phyloP scores from a whole-genome alignment of 2,888 invertebrate genomes.

The Dysmachus trigonus region DNA sequence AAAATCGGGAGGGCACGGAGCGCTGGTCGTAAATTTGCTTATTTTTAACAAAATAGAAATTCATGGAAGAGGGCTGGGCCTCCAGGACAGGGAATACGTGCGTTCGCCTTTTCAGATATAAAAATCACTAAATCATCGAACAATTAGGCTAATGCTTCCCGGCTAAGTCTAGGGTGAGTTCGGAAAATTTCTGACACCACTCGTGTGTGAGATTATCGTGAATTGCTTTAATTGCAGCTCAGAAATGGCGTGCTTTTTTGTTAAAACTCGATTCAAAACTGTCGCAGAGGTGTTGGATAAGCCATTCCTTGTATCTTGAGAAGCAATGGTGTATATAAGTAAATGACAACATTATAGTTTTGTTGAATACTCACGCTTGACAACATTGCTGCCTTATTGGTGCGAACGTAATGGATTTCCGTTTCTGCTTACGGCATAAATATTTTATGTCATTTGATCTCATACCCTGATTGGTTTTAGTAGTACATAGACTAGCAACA shows the following conservation, averaged over 20 bases:
- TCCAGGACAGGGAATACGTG: not conserved
- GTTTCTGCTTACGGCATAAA: too few relatives aligned
- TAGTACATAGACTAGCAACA: too few relatives aligned
- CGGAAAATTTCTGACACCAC: constrained; percentile 53
- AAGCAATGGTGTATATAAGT: not conserved
- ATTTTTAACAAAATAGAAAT: constrained; percentile 28
- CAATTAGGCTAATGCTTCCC: constrained; percentile 59
- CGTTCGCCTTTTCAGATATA: constrained; percentile 49
- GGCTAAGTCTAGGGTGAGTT: not conserved
- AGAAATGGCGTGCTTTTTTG: constrained; percentile 31
- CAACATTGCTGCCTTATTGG: too few relatives aligned
- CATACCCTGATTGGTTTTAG: too few relatives aligned
- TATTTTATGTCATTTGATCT: too few relatives aligned
- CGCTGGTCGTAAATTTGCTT: constrained; percentile 4
- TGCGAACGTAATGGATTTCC: too few relatives aligned
- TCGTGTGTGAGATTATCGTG: constrained; percentile 64
- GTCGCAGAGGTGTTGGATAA: not conserved
- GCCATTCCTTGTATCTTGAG: not conserved
- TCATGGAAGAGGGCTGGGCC: not conserved
- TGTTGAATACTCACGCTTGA: not conserved
- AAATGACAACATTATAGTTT: not conserved
- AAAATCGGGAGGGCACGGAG: constrained; percentile 48
- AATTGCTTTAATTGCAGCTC: constrained; percentile 62
- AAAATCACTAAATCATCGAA: constrained; percentile 65
- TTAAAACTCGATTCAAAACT: not conserved